phyloP scores from a whole-genome alignment of 2,888 invertebrate species.

The Drosophila pseudotalamancana region DNA sequence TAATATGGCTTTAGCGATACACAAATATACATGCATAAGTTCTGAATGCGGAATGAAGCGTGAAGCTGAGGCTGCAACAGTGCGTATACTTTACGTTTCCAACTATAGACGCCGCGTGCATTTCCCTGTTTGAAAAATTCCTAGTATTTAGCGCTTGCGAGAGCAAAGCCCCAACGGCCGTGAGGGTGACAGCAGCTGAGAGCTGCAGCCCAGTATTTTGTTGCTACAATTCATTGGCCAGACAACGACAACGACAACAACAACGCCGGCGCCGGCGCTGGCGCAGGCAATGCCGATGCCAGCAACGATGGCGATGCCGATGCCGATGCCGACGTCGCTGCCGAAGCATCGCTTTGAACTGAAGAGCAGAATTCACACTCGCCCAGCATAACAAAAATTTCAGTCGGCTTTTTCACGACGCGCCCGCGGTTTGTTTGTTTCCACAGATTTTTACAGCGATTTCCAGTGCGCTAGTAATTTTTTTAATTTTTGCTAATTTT shows the following conservation, averaged over 20 bases:
- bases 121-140: slow-evolving; percentile 45
- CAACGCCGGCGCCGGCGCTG: slow-evolving; percentile 41
- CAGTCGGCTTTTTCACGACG: slow-evolving; percentile 79
- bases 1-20: slow-evolving; percentile 9
- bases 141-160: slow-evolving; percentile 36
- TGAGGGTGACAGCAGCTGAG: slow-evolving; percentile 71
- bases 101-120: slow-evolving; percentile 34
- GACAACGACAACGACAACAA: slow-evolving; percentile 52
- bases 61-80: slow-evolving; percentile 44
- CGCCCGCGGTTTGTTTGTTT: slow-evolving; percentile 73
- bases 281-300: slow-evolving; percentile 21
- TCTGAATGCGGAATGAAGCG: not conserved
- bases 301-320: slow-evolving; percentile 3
- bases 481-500: slow-evolving; percentile 17
- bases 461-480: slow-evolving; percentile 19
- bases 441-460: slow-evolving; percentile 38
- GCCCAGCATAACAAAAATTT: slow-evolving; percentile 72
- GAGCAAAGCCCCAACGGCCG: slow-evolving; percentile 4
- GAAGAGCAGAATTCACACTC: slow-evolving; percentile 63
- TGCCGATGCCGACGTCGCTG: not conserved
- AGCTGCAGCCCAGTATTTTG: slow-evolving; percentile 65
- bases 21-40: not conserved
- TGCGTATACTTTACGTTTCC: slow-evolving; percentile 65
- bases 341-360: slow-evolving; percentile 35
- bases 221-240: slow-evolving; percentile 51